Percentiles rank a stretch among this genome's conserved stretches.
Conservation (phyloP, 1,140 invertebrate genomes). For the fruit fly (Drosophila melanogaster) region Release_6_plus_ISO1_MT NT_033777.3:16387501-16388000, state of each 20-base stretch:
- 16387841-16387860: background rate
- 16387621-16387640: slow-evolving; percentile 11
- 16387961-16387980: no score
- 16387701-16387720: slow-evolving; percentile 59
- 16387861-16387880: no score
- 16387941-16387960: no score
- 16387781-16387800: slow-evolving; percentile 26
- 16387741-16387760: slow-evolving; percentile 30
- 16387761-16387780: slow-evolving; percentile 59
- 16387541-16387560: slow-evolving; percentile 8
- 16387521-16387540: background rate
- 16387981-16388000: no score
- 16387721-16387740: slow-evolving; percentile 48
- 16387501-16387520: slow-evolving; percentile 57
- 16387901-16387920: background rate
- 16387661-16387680: slow-evolving; percentile 38
- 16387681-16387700: slow-evolving; percentile 52
- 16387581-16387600: slow-evolving; percentile 42
- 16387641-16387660: slow-evolving; percentile 7
- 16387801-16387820: background rate
- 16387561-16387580: slow-evolving; percentile 66
- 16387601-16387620: slow-evolving; percentile 18
- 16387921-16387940: no score
- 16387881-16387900: background rate
- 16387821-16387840: background rate